Percentiles rank a stretch among this genome's conserved stretches.
Evolutionary conservation across 2,888 invertebrate genomes (phyloP).

Genomic region (Drosophila borborema): DNA sequence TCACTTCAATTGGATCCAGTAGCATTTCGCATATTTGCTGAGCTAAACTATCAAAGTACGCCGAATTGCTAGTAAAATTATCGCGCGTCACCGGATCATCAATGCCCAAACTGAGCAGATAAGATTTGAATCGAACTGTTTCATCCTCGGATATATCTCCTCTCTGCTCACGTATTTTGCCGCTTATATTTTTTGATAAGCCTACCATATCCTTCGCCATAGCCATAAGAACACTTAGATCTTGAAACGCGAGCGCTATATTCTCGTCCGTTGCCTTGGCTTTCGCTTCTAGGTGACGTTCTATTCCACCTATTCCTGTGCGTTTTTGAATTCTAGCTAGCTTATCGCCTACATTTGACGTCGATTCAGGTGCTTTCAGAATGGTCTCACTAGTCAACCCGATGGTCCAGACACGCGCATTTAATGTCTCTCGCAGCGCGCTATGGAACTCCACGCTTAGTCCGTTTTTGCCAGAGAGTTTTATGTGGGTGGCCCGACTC

Average conservation of each 20-base stretch:
- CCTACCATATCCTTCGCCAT: slow-evolving; percentile 99
- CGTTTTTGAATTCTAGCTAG: slow-evolving; percentile 88
- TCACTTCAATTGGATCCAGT: slow-evolving; percentile 91
- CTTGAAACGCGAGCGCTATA: slow-evolving; percentile 97
- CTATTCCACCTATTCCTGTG: slow-evolving; percentile 98
- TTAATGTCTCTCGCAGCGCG: slow-evolving; percentile 88
- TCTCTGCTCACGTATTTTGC: slow-evolving; percentile 96
- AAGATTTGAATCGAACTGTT: slow-evolving; percentile 97
- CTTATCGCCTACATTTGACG: slow-evolving; percentile 39
- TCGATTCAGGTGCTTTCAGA: slow-evolving; percentile 57
- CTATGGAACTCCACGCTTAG: slow-evolving; percentile 88
- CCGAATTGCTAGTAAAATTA: slow-evolving; percentile 93
- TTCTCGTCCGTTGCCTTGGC: slow-evolving; percentile 96
- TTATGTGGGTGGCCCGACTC: slow-evolving; percentile 90
- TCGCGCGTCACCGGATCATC: slow-evolving; percentile 99
- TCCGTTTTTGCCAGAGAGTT: slow-evolving; percentile 94
- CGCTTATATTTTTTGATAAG: slow-evolving; percentile 95
- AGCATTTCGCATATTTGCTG: slow-evolving; percentile 94
- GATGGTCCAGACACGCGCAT: slow-evolving; percentile 89
- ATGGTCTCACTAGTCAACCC: slow-evolving; percentile 46
- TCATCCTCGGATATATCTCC: slow-evolving; percentile 99
- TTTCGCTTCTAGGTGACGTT: slow-evolving; percentile 95
- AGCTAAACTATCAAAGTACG: slow-evolving; percentile 94
- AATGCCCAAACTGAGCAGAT: slow-evolving; percentile 97
- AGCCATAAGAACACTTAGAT: slow-evolving; percentile 96